phyloP scores from a whole-genome alignment of 2,113 vertebrate genomes.

The Struthidea cinerea region DNA sequence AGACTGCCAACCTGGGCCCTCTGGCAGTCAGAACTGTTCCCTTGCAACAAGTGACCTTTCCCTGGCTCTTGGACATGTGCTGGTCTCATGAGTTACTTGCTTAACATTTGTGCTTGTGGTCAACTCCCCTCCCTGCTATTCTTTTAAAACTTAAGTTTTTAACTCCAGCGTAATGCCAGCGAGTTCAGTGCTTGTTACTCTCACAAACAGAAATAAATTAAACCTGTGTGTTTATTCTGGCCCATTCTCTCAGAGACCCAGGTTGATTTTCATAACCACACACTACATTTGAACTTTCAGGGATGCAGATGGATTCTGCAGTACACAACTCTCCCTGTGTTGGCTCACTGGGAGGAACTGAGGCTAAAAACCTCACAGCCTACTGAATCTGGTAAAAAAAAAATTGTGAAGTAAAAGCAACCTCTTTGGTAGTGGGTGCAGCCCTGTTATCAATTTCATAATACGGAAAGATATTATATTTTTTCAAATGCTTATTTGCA shows the following conservation, averaged over 20 bases:
- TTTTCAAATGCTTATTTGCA: neutral
- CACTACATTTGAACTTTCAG: constrained; percentile 7
- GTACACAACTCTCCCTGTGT: neutral
- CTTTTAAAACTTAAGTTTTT: neutral
- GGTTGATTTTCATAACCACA: constrained; percentile 9
- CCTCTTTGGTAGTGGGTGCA: neutral
- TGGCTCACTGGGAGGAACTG: neutral
- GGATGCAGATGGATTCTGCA: neutral
- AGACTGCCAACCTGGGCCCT: neutral
- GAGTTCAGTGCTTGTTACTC: neutral
- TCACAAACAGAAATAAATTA: constrained; percentile 8
- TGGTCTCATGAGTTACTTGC: neutral
- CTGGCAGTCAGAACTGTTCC: neutral
- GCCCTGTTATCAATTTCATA: neutral
- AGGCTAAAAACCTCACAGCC: neutral
- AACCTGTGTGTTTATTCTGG: constrained; percentile 12
- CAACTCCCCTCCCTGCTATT: neutral
- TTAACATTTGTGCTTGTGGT: neutral
- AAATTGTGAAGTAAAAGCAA: neutral
- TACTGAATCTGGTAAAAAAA: neutral
- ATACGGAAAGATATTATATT: neutral
- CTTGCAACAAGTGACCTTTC: neutral
- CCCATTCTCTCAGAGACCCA: neutral
- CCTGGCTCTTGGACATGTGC: neutral
- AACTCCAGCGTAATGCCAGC: neutral